phyloP scores from a whole-genome alignment of 2,113 vertebrate species.

The Sylvietta virens region DNA sequence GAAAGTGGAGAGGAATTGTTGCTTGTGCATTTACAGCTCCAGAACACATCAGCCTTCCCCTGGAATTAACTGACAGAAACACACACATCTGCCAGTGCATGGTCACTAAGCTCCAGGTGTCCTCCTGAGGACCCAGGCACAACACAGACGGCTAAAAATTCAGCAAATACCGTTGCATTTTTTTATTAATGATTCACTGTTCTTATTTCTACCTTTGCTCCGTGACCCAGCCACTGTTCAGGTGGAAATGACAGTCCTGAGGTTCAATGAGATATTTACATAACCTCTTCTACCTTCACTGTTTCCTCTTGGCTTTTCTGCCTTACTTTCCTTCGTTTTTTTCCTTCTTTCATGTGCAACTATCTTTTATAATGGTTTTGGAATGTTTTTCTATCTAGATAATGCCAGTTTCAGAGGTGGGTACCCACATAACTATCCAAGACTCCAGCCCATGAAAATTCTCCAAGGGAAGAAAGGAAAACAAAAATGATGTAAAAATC shows the following conservation, averaged over 20 bases:
- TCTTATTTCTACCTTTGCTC: neutral
- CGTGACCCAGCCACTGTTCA: neutral
- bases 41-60: neutral
- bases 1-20: neutral
- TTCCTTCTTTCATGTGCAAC: neutral
- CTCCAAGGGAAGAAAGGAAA: neutral
- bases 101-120: neutral
- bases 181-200: neutral
- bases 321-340: neutral
- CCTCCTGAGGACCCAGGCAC: neutral
- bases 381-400: neutral
- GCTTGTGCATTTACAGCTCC: neutral
- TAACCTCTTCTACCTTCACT: neutral
- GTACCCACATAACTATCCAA: neutral
- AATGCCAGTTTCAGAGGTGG: neutral
- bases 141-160: neutral
- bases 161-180: neutral
- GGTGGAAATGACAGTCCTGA: neutral
- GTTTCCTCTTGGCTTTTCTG: neutral
- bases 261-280: neutral
- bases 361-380: neutral
- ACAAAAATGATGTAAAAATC: neutral
- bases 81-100: accelerated
- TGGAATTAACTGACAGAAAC: neutral
- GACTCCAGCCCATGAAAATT: neutral